phyloP scores from a whole-genome alignment of 2,888 invertebrate species.

The Tetropium fuscum region DNA sequence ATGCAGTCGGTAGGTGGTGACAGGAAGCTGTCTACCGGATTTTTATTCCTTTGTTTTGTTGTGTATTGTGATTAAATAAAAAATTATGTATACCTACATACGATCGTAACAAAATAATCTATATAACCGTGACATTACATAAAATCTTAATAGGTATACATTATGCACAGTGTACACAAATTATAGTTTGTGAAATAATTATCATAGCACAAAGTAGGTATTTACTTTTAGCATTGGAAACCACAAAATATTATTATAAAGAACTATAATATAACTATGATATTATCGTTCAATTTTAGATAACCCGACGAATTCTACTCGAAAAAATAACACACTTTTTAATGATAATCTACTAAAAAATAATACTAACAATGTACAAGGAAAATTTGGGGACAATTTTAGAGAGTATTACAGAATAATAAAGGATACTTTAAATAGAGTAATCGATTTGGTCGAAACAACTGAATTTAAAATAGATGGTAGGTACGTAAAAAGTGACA shows the following conservation, averaged over 20 bases:
- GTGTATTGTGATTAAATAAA: too few species aligned
- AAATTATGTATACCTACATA: too few species aligned
- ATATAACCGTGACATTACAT: not conserved
- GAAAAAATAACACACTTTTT: not conserved
- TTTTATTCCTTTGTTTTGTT: not conserved
- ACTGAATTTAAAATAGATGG: slow-evolving; percentile 7
- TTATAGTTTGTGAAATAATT: too few species aligned
- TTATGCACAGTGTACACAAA: too few species aligned
- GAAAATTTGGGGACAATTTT: slow-evolving; percentile 8
- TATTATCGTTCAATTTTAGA: slow-evolving; percentile 10
- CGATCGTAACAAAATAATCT: not conserved
- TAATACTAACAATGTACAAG: not conserved
- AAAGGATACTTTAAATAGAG: slow-evolving; percentile 1
- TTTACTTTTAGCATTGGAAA: too few species aligned
- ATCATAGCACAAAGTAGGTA: too few species aligned
- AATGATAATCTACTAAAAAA: slow-evolving; percentile 2
- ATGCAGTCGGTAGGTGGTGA: slow-evolving; percentile 49
- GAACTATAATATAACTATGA: too few species aligned
- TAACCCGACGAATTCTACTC: not conserved
- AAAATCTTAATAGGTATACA: too few species aligned
- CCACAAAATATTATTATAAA: too few species aligned
- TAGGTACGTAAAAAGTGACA: slow-evolving; percentile 4
- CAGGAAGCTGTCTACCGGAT: not conserved
- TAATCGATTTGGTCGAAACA: slow-evolving; percentile 2
- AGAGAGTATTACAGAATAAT: slow-evolving; percentile 13